Base-by-base conservation (phyloP, 1,140 invertebrate genomes). In the Galleria mellonella region DNA sequence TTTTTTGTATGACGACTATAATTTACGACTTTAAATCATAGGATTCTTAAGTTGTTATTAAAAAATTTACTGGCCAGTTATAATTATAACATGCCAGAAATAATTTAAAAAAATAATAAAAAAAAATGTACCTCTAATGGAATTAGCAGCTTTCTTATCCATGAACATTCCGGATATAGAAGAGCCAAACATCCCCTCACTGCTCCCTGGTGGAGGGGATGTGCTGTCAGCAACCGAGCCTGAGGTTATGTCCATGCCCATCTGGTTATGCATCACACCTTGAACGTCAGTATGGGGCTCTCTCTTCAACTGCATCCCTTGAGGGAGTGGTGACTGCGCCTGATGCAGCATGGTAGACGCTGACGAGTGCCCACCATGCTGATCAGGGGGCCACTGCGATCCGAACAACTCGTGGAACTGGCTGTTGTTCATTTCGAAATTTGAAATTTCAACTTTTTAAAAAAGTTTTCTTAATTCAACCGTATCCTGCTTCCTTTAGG, bases 61-160 rank as follows among this genome's bases (percentile, higher is more conserved):
- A 47, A 47, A 39, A 44, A 28, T 15, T 35, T 23, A 23, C 17
- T 23, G 17, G 17, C 17, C 2, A 23, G 2, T 23, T 23, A 23
- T 23, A 23, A 23, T 23, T 6, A 23, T 23, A 23, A 23, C 17
- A 3, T 23, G 17, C 17, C 17, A 23, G 17, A 2, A 6, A 6
- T 6, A 37, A 37, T 9, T 28, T 13, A 41, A 50, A 55, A 43
- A 55, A 45, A 47, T 42, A 35, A 64, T 60, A 61, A 39, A 54
- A 43, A 54, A 60, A 55, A 39, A 37, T 44, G 50, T 85, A 89
- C 89, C 89, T 89, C 89, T 82, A 46, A 90, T 90, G n/a, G 89
- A 90, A 66, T 90, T 90, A 31, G 87, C 88, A 47, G 83, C 86
- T 74, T 89, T 89, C 70, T 88, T 88, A 43, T 89, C 88, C 58